Evolutionary conservation across 1,140 invertebrate genomes (phyloP), one percentile per base, ranked within the genome.

Genomic region (Andricus grossulariae): DNA sequence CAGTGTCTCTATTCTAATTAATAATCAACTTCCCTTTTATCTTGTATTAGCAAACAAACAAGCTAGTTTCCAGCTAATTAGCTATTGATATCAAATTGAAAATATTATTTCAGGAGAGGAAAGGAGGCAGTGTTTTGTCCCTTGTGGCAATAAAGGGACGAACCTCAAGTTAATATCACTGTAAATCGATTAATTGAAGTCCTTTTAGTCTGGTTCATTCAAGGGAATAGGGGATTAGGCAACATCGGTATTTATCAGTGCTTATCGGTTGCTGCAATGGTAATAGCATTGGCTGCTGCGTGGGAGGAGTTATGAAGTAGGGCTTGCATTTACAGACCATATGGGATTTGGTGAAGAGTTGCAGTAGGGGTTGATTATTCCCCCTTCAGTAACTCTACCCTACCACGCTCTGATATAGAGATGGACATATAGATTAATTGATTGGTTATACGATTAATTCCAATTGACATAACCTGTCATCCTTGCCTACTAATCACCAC

Each of bases 311-410:
- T 32, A 66, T 66, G 60, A 39, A 66, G 60, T n/a, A n/a, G 60
- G 16, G 60, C 15, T 19, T 10, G 52, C 8, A 54, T 54, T 19
- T 54, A 19, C n/a, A 54, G 52, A 54, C 52, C 60, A 66, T 66
- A 66, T 66, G 60, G 60, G 60, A 66, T 66, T 66, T 66, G 60
- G 60, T 45, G 21, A 66, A 66, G 60, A 45, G 60, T 66, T 66
- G 32, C 25, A 66, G 60, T 39, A 21, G 32, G 60, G 60, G 25
- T 66, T 7, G 7, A 66, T 66, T 39, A 66, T 39, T 39, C 6
- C 25, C 60, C 15, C 60, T 66, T 25, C 39, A 66, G 60, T 66
- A 21, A 39, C 25, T 45, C 60, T 66, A 25, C 60, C 21, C 54
- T 66, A 39, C 60, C 8, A 16, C n/a, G n/a, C 32, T 45, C 45